Base-by-base conservation (phyloP, 2,113 vertebrate genomes). In the Callipepla squamata region DNA sequence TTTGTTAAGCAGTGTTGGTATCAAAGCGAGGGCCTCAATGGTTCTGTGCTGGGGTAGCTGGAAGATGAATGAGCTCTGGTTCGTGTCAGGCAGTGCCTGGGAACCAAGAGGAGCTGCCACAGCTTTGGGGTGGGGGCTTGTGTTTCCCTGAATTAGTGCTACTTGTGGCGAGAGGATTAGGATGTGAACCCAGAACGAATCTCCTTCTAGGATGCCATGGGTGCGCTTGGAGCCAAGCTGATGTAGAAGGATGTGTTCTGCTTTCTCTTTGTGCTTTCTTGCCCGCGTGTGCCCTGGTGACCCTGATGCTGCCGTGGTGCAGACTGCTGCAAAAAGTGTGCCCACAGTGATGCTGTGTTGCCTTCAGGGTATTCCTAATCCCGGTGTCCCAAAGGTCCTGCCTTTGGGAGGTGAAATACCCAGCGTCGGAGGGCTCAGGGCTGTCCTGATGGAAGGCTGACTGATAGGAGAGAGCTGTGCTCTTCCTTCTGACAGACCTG, bases 121-220 rank as follows among this genome's bases (percentile, higher is more conserved):
- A 9, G 47, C 30, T 48, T 73, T 65, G 0, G 0, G 38, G 8
- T 18, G 38, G 74, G 30, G 75, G 86, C 77, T 90, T 36, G 22
- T 84, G 73, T 91, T 87, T 77, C 89, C 53, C 67, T 69, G 91
- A 50, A 50, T 91, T 85, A 74, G 63, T 47, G 80, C 89, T 67
- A n/a, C 69, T 67, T 19, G 68, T 80, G 77, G 45, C 4, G 21
- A 74, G 89, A 67, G 87, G 67, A 67, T 94, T 85, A 91, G 0
- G 74, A 70, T 14, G 53, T 65, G 68, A 66, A 17, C 78, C 81
- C 91, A 87, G 87, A 85, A 85, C 92, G 85, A 68, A 92, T 89
- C 62, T 76, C 36, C 70, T 92, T 77, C 92, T 42, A 3, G 48
- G 42, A 55, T 23, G 85, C 0, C 0, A 67, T 79, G 92, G 84